These are phyloP conservation scores for Steinernema scapterisci DNA, from an alignment of 2,888 invertebrate genomes.

Conservation along the genomic window DNA sequence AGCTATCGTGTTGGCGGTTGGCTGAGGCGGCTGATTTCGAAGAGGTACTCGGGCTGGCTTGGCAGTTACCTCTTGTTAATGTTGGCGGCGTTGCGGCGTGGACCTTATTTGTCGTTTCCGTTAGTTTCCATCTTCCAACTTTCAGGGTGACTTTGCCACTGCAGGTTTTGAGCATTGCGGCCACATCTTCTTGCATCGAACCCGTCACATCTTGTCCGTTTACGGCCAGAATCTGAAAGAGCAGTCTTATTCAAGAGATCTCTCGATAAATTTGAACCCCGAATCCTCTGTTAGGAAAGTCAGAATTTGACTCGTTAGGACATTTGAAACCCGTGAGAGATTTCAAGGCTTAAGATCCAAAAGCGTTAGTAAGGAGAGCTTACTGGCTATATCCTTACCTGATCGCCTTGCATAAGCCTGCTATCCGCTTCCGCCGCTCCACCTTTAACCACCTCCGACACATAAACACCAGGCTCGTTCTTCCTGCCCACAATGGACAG, in stretches of 20 bases:
- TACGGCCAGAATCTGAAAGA: constrained; percentile 76
- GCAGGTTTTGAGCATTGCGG: constrained; percentile 79
- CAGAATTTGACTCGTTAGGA: too few species aligned
- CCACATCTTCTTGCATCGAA: constrained; percentile 79
- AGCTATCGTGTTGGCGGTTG: constrained; percentile 14
- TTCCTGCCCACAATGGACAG: constrained; percentile 82
- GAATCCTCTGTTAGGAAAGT: too few species aligned
- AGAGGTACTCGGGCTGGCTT: constrained; percentile 31
- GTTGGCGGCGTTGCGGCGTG: constrained; percentile 57
- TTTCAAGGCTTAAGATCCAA: too few species aligned
- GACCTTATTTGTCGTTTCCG: constrained; percentile 61
- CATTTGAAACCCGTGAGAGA: too few species aligned
- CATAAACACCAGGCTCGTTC: constrained; percentile 81
- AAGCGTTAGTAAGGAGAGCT: too few species aligned
- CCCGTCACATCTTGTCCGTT: constrained; percentile 79
- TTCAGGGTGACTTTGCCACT: constrained; percentile 64
- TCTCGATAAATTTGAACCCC: too few species aligned
- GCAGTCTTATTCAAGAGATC: neutral
- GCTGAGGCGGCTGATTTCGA: constrained; percentile 5
- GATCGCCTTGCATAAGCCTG: constrained; percentile 87
- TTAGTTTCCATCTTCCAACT: constrained; percentile 67
- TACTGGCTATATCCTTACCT: constrained; percentile 66
- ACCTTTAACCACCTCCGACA: constrained; percentile 89
- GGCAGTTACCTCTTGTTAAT: neutral
- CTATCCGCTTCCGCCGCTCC: constrained; percentile 85